Evolutionary conservation across 2,113 vertebrate species (phyloP).

Genomic region (Regulus satrapa): DNA sequence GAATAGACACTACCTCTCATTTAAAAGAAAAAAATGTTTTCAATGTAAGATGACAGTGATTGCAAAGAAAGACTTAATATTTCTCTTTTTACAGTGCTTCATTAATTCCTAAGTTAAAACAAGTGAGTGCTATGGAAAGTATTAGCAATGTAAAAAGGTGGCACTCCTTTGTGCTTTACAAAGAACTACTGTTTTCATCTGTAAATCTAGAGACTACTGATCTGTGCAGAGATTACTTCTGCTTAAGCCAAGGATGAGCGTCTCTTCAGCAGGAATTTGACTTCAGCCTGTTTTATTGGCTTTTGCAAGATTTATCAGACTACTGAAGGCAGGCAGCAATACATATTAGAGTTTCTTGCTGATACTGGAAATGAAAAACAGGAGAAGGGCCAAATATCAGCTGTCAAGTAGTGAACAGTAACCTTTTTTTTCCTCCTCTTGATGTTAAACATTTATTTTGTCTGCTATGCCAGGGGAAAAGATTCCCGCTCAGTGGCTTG

Average conservation of each 20-base stretch:
- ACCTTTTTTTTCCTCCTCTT: not conserved
- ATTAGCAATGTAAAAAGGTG: constrained; percentile 38
- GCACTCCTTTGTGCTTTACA: constrained; percentile 37
- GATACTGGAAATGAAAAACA: constrained; percentile 26
- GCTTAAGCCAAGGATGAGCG: constrained; percentile 69
- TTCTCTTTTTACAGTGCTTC: constrained; percentile 18
- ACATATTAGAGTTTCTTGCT: constrained; percentile 64
- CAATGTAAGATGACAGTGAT: constrained; percentile 1
- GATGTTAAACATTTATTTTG: constrained; percentile 61
- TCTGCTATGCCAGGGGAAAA: constrained; percentile 37
- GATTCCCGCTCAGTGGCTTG: not conserved
- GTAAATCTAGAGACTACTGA: constrained; percentile 61
- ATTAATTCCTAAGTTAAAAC: constrained; percentile 40
- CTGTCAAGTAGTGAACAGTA: constrained; percentile 14
- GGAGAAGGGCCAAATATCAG: constrained; percentile 7
- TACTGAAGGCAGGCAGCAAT: constrained; percentile 51
- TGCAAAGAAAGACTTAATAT: constrained; percentile 41
- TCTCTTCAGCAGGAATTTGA: constrained; percentile 66
- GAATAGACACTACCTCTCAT: constrained; percentile 31
- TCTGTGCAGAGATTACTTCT: constrained; percentile 56
- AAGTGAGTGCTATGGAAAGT: constrained; percentile 2
- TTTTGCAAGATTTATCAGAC: constrained; percentile 56
- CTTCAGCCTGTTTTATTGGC: constrained; percentile 61
- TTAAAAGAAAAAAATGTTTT: constrained; percentile 55
- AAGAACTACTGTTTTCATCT: constrained; percentile 65